Conservation (phyloP, 2,113 vertebrate species). For the Crotalus tigris region DNA sequence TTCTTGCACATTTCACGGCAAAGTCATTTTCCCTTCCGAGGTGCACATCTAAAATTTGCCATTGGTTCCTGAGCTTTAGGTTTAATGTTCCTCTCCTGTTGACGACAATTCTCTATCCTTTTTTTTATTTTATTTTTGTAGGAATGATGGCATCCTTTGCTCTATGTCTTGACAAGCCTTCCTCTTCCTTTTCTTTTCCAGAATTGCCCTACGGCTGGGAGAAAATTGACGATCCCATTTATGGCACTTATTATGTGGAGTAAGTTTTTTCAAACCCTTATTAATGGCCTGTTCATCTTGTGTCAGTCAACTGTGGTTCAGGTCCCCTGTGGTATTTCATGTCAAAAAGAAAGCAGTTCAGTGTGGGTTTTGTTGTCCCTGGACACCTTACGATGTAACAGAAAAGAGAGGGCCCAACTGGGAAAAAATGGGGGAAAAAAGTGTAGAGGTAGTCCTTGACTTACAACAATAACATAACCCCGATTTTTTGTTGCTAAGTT, state of each 20-base stretch:
- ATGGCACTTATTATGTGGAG: conserved; percentile 99
- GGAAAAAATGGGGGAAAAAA: neutral
- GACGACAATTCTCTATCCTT: conserved; percentile 17
- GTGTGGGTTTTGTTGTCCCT: conserved; percentile 3
- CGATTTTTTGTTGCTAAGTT: neutral
- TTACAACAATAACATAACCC: neutral
- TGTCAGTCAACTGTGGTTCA: conserved; percentile 47
- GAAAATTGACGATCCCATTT: conserved; percentile 99
- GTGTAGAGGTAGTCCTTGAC: neutral
- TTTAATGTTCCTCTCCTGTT: conserved; percentile 46
- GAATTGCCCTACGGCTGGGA: conserved; percentile 99
- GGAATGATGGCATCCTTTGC: conserved; percentile 53
- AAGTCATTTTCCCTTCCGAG: conserved; percentile 30
- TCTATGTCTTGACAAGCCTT: conserved; percentile 65
- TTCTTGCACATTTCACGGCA: conserved; percentile 47
- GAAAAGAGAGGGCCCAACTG: conserved; percentile 22
- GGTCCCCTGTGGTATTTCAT: conserved; percentile 43
- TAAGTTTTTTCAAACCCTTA: conserved; percentile 82
- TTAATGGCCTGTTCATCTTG: conserved; percentile 68
- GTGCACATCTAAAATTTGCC: conserved; percentile 36
- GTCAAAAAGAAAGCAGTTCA: conserved; percentile 13
- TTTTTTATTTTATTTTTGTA: conserved; percentile 31
- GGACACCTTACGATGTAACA: conserved; percentile 31
- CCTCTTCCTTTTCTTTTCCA: conserved; percentile 71
- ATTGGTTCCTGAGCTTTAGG: conserved; percentile 47